These are phyloP conservation scores for Thaumatotibia leucotreta DNA, from an alignment of 1,140 invertebrate genomes.

Conservation along the genomic window DNA sequence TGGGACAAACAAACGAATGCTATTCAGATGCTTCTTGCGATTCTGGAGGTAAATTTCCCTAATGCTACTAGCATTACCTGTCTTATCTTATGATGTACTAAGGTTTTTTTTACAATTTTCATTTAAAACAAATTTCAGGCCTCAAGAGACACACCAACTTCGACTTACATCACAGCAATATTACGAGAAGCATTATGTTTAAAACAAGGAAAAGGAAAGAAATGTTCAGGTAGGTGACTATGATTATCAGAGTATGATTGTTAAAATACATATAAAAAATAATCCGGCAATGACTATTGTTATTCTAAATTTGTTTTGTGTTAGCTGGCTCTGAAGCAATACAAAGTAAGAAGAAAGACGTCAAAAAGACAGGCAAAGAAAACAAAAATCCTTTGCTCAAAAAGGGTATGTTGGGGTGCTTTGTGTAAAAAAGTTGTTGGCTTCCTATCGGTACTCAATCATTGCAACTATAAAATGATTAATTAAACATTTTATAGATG, in stretches of 20 bases:
- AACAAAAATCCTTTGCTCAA: conserved; percentile 59
- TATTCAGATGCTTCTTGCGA: conserved; percentile 74
- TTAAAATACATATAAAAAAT: too few relatives aligned
- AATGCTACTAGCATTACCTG: too few relatives aligned
- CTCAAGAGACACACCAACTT: conserved; percentile 56
- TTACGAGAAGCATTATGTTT: conserved; percentile 68
- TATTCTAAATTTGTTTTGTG: too few relatives aligned
- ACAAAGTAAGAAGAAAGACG: conserved; percentile 55
- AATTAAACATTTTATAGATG: neutral
- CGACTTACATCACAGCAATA: conserved; percentile 65
- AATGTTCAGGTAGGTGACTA: conserved; percentile 59
- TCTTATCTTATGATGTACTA: too few relatives aligned
- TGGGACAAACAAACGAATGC: conserved; percentile 77
- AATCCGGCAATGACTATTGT: too few relatives aligned
- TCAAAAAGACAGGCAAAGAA: conserved; percentile 61
- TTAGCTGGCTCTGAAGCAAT: conserved; percentile 46
- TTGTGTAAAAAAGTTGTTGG: conserved; percentile 3
- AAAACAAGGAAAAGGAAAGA: conserved; percentile 72
- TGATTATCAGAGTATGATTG: too few relatives aligned
- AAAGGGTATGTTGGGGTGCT: conserved; percentile 66
- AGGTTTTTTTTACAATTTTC: conserved; percentile 24
- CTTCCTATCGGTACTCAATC: neutral
- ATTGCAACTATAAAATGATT: neutral
- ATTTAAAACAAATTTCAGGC: conserved; percentile 38
- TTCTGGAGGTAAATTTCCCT: conserved; percentile 79